Evolutionary conservation across 2,888 invertebrate species (phyloP).

Genomic region (Nasonovia ribisnigri): DNA sequence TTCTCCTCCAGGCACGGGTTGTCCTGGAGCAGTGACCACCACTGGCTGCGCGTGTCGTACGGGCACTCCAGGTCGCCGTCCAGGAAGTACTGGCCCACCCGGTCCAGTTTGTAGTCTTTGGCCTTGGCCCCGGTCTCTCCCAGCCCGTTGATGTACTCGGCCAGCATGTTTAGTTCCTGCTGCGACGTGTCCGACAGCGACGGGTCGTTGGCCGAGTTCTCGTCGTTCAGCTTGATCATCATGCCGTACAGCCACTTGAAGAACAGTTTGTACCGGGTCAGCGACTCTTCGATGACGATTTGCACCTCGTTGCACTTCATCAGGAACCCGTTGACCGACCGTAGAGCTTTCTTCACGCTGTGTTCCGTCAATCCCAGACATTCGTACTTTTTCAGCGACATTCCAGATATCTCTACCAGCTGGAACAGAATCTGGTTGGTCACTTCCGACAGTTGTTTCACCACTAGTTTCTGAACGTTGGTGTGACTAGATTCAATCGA

Average conservation of each 20-base stretch:
- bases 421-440: conserved; percentile 88
- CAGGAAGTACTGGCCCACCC: conserved; percentile 90
- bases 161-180: conserved; percentile 90
- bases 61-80: conserved; percentile 79
- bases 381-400: conserved; percentile 74
- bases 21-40: conserved; percentile 82
- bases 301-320: conserved; percentile 92
- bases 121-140: conserved; percentile 71
- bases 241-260: conserved; percentile 90
- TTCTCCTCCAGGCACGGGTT: conserved; percentile 81
- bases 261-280: conserved; percentile 93
- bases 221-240: conserved; percentile 83
- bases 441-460: conserved; percentile 86
- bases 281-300: conserved; percentile 92
- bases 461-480: conserved; percentile 88
- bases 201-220: conserved; percentile 71
- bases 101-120: conserved; percentile 84
- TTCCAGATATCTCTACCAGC: conserved; percentile 85
- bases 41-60: conserved; percentile 81
- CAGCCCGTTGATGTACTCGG: conserved; percentile 90
- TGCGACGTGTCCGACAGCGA: conserved; percentile 87
- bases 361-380: conserved; percentile 58
- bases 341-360: conserved; percentile 78
- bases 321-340: conserved; percentile 85
- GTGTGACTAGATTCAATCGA: conserved; percentile 95